Evolutionary conservation across 2,797 vertebrate genomes (phyloP).

Genomic region (Falco biarmicus): DNA sequence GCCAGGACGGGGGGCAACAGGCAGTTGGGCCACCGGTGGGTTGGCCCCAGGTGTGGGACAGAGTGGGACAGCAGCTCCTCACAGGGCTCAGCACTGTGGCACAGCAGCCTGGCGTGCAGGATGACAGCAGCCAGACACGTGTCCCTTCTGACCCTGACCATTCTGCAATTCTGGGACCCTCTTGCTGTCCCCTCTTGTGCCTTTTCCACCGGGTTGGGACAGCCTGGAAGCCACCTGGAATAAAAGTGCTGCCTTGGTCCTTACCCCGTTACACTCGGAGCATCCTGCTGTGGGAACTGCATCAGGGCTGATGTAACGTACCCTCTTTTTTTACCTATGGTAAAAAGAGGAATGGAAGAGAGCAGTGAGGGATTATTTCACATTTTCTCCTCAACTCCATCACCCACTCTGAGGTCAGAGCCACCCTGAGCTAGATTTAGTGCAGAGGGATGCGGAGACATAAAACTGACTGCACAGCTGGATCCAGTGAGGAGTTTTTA

Average conservation of each 20-base stretch:
- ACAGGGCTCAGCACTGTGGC: accelerated
- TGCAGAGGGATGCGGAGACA: not conserved
- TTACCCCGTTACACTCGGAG: not conserved
- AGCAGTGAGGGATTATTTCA: not conserved
- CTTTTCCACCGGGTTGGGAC: not conserved
- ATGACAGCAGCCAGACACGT: not conserved
- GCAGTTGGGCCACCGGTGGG: not conserved
- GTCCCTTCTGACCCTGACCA: no score
- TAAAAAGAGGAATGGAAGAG: not conserved
- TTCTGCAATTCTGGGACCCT: not conserved
- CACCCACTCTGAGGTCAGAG: not conserved
- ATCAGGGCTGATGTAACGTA: accelerated
- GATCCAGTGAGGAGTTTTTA: not conserved
- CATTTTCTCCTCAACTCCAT: not conserved
- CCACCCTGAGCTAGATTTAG: not conserved
- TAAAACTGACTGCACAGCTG: not conserved
- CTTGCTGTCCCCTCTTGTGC: not conserved
- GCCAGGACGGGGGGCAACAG: not conserved
- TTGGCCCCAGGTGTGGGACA: not conserved
- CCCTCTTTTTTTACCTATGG: not conserved
- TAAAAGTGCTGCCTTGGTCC: not conserved
- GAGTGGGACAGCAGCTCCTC: not conserved
- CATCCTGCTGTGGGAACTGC: not conserved
- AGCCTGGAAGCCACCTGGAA: not conserved
- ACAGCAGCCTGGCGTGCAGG: not conserved